Base-by-base conservation (phyloP, 2,113 vertebrate genomes). In the Dipodomys ordii region DNA sequence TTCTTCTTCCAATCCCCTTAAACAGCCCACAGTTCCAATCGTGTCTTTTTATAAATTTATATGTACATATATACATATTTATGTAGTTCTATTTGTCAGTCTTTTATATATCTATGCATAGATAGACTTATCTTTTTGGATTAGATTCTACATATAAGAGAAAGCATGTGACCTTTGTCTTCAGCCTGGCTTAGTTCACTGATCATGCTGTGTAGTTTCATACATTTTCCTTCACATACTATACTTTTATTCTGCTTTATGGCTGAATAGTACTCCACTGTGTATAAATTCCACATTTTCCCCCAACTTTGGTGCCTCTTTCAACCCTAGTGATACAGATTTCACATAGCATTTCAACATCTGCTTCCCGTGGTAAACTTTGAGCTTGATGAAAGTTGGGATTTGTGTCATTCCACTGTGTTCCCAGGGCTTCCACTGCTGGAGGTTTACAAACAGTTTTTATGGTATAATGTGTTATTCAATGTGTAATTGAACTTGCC, bases 401-500 rank as follows among this genome's bases (percentile, higher is more conserved):
- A 28, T 79, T 44, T 82, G 44, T 64, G 12, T 83, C 28, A 19
- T 0, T 83, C n/a, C 79, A 22, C 13, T 62, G 13, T 73, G 1
- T 64, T 83, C 71, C 76, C 27, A 65, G 57, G 4, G 2, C 62
- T 8, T 62, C 65, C 27, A 16, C 1, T 23, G 5, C n/a, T 74
- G 46, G 57, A 32, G 35, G 9, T 53, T 1, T 10, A 32, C 28
- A 44, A 18, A 3, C 39, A 27, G 16, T 83, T 60, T 92, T 68
- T 80, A 23, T 60, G 60, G 68, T 77, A 44, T 77, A 78, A 91
- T 39, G 39, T 39, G 39, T 39, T 39, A 39, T 39, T 39, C 39
- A 39, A 39, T 86, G 64, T 9, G 28, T 76, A 87, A 85, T 35
- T 88, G 73, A 77, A 81, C 68, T 81, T 91, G 39, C 74, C 74